Evolutionary conservation across 2,797 vertebrate species (phyloP).

Genomic region (Notamacropus eugenii): DNA sequence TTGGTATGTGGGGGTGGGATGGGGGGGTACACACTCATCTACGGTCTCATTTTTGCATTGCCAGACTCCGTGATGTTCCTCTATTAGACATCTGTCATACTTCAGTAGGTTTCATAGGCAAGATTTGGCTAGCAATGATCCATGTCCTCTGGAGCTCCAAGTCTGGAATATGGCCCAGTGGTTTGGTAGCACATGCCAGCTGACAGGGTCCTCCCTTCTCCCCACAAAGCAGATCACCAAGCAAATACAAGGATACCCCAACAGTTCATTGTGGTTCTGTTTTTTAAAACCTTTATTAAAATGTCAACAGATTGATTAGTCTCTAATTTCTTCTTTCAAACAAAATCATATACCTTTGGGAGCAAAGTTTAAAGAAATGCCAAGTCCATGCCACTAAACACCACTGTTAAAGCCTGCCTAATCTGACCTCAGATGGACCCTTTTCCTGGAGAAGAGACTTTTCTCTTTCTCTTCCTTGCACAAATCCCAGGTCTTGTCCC

Average conservation of each 20-base stretch:
- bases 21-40: too few relatives aligned
- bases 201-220: neutral
- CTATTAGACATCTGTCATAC: too few relatives aligned
- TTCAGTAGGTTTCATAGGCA: neutral
- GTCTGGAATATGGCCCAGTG: neutral
- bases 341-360: neutral
- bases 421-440: too few relatives aligned
- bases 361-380: neutral
- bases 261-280: neutral
- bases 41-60: neutral
- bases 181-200: neutral
- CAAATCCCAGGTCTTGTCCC: too few relatives aligned
- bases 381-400: neutral
- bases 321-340: neutral
- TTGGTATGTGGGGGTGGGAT: too few relatives aligned
- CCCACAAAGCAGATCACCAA: neutral
- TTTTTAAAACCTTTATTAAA: neutral
- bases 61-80: neutral
- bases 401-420: neutral
- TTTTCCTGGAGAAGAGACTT: too few relatives aligned
- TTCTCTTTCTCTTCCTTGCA: too few relatives aligned
- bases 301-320: neutral
- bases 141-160: neutral
- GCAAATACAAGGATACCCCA: neutral
- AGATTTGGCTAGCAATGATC: neutral